Conservation (phyloP, 2,797 vertebrate genomes). For the Potorous gilbertii region DNA sequence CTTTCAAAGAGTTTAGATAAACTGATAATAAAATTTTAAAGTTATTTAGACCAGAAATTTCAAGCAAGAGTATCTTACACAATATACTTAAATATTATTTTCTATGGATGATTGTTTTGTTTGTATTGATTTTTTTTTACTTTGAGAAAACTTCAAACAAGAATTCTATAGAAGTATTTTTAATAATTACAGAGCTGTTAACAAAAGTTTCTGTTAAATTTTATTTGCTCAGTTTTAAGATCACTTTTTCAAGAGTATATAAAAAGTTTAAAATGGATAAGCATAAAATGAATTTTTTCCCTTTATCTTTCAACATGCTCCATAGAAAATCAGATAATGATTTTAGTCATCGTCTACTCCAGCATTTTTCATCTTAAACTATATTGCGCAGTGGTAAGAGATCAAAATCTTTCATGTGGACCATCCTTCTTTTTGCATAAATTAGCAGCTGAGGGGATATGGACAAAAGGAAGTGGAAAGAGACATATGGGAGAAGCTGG, state of each 20-base stretch:
- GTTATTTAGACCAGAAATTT: constrained; percentile 70
- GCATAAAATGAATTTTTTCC: background rate
- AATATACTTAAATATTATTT: background rate
- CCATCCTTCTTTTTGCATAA: background rate
- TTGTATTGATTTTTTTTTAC: background rate
- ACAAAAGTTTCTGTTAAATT: background rate
- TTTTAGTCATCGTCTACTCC: background rate
- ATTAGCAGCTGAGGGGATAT: background rate
- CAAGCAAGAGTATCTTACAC: background rate
- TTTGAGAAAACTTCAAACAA: background rate
- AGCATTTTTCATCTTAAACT: background rate
- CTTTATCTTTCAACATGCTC: background rate
- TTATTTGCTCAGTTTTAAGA: background rate
- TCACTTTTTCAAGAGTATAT: background rate
- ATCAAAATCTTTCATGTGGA: background rate
- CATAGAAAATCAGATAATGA: background rate
- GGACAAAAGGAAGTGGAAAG: background rate
- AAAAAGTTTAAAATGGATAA: background rate
- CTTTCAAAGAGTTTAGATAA: constrained; percentile 50
- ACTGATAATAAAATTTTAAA: constrained; percentile 66
- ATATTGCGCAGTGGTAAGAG: background rate
- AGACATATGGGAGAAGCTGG: background rate
- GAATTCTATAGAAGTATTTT: background rate
- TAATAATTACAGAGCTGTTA: background rate
- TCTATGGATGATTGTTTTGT: background rate